Evolutionary conservation across 2,797 vertebrate species (phyloP), one percentile per base, ranked within the genome.

Genomic region (Clamator glandarius): DNA sequence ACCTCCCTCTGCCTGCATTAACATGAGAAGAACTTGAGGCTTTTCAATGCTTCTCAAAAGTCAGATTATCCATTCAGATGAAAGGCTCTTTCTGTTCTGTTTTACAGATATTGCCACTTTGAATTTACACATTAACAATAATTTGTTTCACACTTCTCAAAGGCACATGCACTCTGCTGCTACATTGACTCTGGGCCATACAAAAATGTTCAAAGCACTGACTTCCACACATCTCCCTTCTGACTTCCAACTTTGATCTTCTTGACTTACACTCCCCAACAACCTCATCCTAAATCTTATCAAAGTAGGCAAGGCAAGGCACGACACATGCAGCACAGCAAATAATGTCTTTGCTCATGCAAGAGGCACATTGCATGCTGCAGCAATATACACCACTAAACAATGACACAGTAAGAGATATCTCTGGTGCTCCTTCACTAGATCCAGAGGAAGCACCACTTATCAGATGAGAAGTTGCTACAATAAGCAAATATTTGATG

Each of bases 301-400:
- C 29, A 41, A 12, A 36, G 82, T 48, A 48, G 25, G 39, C 14
- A 84, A 72, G 24, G 19, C 31, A 51, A 78, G 21, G 19, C 31
- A 51, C 78, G 21, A 41, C 35, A 62, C 50, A 4, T 3, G 12
- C 19, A 74, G 17, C 44, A 76, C 31, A 62, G 28, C 12, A 55
- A 58, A 9, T 1, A 41, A 7, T 2, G 1, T 6, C 58, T 33
- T 31, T 44, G 7, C 1, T 3, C 5, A 6, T 18, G 21, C 55
- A 84, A 63, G 24, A 59, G 18, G 2, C 29, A 41, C 50, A 59
- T 15, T 21, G 11, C 1, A 24, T 0, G 2, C 20, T 28, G 33
- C 4, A 70, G 26, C 41, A 90, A 28, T 3, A 5, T 13, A 59
- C 2, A 0, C 12, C 17, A 33, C 54, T 58, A 51, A 68, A 44